Evolutionary conservation across 2,888 invertebrate genomes (phyloP).

Genomic region (Parthenolecanium corni): DNA sequence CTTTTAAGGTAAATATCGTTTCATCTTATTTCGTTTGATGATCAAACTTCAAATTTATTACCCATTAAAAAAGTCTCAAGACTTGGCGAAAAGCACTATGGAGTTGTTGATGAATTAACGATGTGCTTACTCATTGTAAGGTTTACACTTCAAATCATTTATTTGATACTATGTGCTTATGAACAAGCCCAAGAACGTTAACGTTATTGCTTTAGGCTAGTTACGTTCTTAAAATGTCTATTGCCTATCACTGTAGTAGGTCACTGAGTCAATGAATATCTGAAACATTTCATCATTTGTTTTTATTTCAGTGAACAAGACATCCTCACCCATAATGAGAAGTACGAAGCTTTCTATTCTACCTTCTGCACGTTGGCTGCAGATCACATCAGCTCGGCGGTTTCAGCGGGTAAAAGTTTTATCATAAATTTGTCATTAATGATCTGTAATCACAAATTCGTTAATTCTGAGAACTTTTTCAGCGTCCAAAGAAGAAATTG

Average conservation of each 20-base stretch:
- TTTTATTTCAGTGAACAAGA: slow-evolving; percentile 64
- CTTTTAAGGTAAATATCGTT: slow-evolving; percentile 60
- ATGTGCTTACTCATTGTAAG: no score
- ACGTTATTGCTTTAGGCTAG: no score
- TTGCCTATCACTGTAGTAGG: no score
- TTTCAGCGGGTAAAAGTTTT: slow-evolving; percentile 55
- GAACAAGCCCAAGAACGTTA: no score
- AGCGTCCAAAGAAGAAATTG: slow-evolving; percentile 59
- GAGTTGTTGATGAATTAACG: no score
- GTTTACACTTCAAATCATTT: neutral
- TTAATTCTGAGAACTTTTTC: slow-evolving; percentile 33
- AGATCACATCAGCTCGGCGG: slow-evolving; percentile 68
- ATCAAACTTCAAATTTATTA: neutral
- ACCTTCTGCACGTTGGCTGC: slow-evolving; percentile 76
- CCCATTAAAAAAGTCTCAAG: neutral
- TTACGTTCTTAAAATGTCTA: no score
- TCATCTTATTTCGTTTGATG: neutral
- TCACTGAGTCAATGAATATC: no score
- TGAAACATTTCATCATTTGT: slow-evolving; percentile 29
- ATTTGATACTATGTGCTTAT: no score
- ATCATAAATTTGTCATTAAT: neutral
- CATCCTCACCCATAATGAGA: slow-evolving; percentile 70
- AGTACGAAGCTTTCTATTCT: slow-evolving; percentile 74
- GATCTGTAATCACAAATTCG: neutral
- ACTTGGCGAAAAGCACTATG: no score